A percentile compares a stretch with the other conserved stretches of the same genome.
phyloP scores from a whole-genome alignment of 2,797 vertebrate genomes.

The Pteropus rufus region DNA sequence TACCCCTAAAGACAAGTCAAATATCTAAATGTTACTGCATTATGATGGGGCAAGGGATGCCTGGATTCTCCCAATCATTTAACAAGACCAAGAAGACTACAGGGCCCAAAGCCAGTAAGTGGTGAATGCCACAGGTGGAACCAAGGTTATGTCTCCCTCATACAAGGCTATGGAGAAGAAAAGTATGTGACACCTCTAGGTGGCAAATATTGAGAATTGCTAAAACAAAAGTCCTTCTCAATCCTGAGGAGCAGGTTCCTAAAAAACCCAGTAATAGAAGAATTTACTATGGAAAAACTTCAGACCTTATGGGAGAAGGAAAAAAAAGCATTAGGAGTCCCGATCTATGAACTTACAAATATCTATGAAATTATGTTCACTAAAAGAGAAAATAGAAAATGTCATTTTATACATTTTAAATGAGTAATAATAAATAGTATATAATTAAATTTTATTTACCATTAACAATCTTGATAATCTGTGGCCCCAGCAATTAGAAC shows the following conservation, averaged over 20 bases:
- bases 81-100: neutral
- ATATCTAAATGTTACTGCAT: neutral
- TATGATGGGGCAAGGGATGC: neutral
- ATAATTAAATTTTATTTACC: conserved; percentile 9
- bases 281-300: neutral
- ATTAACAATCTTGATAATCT: neutral
- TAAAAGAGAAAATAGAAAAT: conserved; percentile 25
- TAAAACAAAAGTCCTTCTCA: conserved; percentile 10
- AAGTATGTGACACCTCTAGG: neutral
- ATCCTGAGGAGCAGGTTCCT: neutral
- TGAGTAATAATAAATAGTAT: conserved; percentile 22
- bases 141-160: neutral
- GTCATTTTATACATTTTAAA: neutral
- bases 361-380: neutral
- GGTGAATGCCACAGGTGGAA: neutral
- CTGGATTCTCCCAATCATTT: neutral
- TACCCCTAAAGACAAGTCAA: neutral
- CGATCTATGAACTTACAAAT: neutral
- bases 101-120: neutral
- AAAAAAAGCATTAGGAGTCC: neutral
- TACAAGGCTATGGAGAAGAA: neutral
- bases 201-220: conserved; percentile 18
- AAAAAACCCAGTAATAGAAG: neutral
- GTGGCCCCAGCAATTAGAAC: neutral
- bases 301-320: neutral